phyloP scores from a whole-genome alignment of 2,797 vertebrate species.

The Microcaecilia unicolor region DNA sequence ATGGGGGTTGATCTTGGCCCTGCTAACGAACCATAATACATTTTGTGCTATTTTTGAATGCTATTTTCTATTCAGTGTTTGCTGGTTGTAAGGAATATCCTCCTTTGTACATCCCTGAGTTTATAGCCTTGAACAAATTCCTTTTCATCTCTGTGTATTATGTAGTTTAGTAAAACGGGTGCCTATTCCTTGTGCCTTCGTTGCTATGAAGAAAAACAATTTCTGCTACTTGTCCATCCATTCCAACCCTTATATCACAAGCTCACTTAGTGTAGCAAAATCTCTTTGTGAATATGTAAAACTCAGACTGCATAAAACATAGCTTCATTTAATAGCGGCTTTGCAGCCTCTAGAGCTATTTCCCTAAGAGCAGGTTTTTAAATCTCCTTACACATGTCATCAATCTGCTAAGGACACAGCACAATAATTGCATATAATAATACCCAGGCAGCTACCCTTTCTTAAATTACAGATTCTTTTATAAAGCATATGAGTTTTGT shows the following conservation, averaged over 20 bases:
- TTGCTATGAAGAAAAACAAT: slow-evolving; percentile 11
- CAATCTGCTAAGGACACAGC: not conserved
- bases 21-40: slow-evolving; percentile 32
- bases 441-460: not conserved
- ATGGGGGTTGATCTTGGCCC: slow-evolving; percentile 16
- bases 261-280: not conserved
- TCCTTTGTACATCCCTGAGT: slow-evolving; percentile 7
- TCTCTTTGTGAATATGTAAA: slow-evolving; percentile 1
- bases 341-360: too few relatives aligned
- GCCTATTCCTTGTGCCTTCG: slow-evolving; percentile 2
- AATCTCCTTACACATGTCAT: not conserved
- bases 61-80: slow-evolving; percentile 37
- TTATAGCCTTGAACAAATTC: slow-evolving; percentile 25
- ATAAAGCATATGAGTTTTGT: not conserved
- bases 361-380: not conserved
- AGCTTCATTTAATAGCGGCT: not conserved
- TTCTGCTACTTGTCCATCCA: not conserved
- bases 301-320: not conserved
- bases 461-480: not conserved
- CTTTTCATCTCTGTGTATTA: slow-evolving; percentile 6
- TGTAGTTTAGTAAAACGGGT: slow-evolving; percentile 23
- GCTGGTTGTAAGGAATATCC: slow-evolving; percentile 35
- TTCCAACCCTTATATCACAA: slow-evolving; percentile 3
- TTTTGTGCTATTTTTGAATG: slow-evolving; percentile 17
- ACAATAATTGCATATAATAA: not conserved